These are phyloP conservation scores for Otolemur garnettii DNA, from an alignment of 2,113 vertebrate species.

Conservation along the genomic window DNA sequence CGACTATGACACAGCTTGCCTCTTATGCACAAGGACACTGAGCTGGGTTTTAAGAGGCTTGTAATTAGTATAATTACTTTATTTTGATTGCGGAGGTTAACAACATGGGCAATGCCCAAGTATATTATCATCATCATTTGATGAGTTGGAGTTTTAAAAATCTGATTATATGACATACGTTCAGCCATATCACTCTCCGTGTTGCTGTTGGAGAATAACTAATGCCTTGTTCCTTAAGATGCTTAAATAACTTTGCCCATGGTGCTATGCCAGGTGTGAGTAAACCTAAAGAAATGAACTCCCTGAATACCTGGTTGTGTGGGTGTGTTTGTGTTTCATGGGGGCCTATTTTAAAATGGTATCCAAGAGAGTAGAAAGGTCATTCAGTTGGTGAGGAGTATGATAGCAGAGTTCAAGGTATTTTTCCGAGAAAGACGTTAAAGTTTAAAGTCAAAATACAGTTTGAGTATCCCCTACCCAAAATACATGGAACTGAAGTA, in stretches of 20 bases:
- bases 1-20: constrained; percentile 56
- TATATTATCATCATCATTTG: constrained; percentile 83
- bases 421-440: not conserved
- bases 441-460: not conserved
- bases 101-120: constrained; percentile 83
- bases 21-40: constrained; percentile 78
- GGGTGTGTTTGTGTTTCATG: not conserved
- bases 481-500: not conserved
- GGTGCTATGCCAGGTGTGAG: constrained; percentile 44
- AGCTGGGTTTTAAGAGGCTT: constrained; percentile 78
- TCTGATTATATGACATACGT: constrained; percentile 81
- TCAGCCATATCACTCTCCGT: constrained; percentile 62
- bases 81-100: constrained; percentile 85
- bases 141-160: constrained; percentile 80
- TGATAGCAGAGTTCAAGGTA: constrained; percentile 10
- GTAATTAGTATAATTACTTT: constrained; percentile 84
- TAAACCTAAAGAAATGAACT: constrained; percentile 53
- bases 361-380: not conserved
- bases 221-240: constrained; percentile 68
- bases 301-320: not conserved
- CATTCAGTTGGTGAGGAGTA: not conserved
- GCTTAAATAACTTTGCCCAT: constrained; percentile 47
- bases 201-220: constrained; percentile 69
- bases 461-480: not conserved
- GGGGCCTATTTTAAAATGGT: constrained; percentile 26